A percentile compares a stretch with the other conserved stretches of the same genome.
Evolutionary conservation across 2,797 vertebrate genomes (phyloP).

Genomic region (Pseudomugil tenellus): DNA sequence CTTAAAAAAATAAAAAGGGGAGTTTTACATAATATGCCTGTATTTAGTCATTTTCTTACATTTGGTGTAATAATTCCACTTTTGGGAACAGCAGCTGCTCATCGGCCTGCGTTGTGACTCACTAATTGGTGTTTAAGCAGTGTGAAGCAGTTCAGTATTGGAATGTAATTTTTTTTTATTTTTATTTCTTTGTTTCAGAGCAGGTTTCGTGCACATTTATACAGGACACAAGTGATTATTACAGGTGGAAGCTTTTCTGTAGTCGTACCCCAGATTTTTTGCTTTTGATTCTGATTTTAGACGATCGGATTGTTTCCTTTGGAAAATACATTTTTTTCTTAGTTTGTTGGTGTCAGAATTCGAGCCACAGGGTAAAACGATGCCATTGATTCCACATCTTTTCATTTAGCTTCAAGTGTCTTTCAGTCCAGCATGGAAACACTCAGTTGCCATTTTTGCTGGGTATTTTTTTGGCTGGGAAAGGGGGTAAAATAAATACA

Average conservation of each 20-base stretch:
- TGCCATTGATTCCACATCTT: conserved; percentile 45
- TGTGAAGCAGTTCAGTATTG: conserved; percentile 68
- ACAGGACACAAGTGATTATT: conserved; percentile 31
- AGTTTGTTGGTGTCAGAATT: conserved; percentile 7
- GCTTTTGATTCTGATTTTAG: conserved; percentile 31
- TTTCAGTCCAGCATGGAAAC: conserved; percentile 3
- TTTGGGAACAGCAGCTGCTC: conserved; percentile 72
- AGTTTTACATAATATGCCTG: conserved; percentile 67
- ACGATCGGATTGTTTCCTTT: conserved; percentile 21
- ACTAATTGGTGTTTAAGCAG: conserved; percentile 66
- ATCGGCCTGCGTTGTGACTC: conserved; percentile 66
- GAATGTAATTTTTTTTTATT: conserved; percentile 60
- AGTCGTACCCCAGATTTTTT: conserved; percentile 18
- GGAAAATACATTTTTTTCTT: neutral
- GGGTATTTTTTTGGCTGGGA: neutral
- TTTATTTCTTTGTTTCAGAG: conserved; percentile 50
- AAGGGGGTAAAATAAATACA: too few relatives aligned
- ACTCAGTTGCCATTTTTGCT: neutral
- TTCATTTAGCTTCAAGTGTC: conserved; percentile 12
- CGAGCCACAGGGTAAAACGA: conserved; percentile 42
- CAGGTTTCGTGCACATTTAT: conserved; percentile 33
- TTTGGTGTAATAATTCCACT: conserved; percentile 81
- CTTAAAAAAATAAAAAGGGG: conserved; percentile 46
- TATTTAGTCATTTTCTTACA: conserved; percentile 53
- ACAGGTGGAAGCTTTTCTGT: conserved; percentile 36